phyloP scores from a whole-genome alignment of 2,797 vertebrate genomes.

The Acanthopagrus latus region DNA sequence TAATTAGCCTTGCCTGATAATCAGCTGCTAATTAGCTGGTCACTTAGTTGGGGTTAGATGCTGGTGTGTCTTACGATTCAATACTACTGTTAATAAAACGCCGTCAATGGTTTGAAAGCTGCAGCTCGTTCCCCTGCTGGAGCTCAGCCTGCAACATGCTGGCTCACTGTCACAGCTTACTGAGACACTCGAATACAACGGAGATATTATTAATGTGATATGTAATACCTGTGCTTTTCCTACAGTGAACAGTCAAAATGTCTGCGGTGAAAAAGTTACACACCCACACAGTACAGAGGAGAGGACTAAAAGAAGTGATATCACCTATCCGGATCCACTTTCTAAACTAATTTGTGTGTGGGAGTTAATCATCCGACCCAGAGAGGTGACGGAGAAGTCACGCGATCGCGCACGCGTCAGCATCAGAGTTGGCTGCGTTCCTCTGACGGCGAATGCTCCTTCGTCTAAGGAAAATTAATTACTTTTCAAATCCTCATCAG shows the following conservation, averaged over 20 bases:
- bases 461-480: conserved; percentile 59
- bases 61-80: neutral
- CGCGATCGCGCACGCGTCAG: neutral
- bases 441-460: conserved; percentile 31
- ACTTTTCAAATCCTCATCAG: conserved; percentile 60
- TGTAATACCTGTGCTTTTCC: neutral
- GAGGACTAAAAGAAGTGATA: conserved; percentile 1
- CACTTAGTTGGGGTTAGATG: neutral
- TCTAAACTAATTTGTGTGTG: neutral
- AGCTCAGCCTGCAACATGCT: neutral
- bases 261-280: neutral
- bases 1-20: neutral
- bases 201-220: neutral
- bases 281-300: neutral
- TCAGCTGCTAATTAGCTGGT: neutral
- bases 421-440: conserved; percentile 13
- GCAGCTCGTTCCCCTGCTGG: neutral
- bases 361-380: conserved; percentile 11
- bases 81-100: neutral
- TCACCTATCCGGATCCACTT: neutral
- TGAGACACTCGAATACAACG: neutral
- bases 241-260: neutral
- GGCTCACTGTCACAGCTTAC: neutral
- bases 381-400: neutral
- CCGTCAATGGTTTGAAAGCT: neutral